Conservation (phyloP, 2,888 invertebrate genomes). For the Hirtodrosophila confusa region DNA sequence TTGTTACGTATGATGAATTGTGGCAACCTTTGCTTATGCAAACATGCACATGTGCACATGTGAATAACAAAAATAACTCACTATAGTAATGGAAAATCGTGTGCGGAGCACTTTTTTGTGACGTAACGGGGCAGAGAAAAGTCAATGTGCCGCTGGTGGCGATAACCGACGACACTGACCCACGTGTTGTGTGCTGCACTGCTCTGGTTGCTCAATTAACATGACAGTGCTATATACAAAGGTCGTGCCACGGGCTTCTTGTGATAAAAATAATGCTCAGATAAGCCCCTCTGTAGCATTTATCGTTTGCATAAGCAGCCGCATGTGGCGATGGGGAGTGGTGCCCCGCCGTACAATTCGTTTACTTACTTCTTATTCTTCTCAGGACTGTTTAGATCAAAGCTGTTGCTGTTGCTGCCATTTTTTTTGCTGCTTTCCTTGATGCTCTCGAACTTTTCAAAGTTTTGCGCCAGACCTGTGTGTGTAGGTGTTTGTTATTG, state of each 20-base stretch:
- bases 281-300: conserved; percentile 50
- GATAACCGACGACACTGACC: conserved; percentile 66
- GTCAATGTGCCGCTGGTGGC: conserved; percentile 49
- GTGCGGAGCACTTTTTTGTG: conserved; percentile 34
- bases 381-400: conserved; percentile 88
- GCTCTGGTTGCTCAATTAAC: conserved; percentile 55
- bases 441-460: conserved; percentile 91
- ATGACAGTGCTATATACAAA: conserved; percentile 57
- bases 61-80: conserved; percentile 54
- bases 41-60: conserved; percentile 21
- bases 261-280: conserved; percentile 43
- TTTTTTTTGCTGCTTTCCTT: conserved; percentile 89
- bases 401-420: conserved; percentile 75
- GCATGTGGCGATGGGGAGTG: too few species aligned
- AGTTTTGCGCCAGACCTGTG: conserved; percentile 91
- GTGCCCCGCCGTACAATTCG: background rate
- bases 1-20: too few species aligned
- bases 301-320: conserved; percentile 58
- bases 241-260: conserved; percentile 34
- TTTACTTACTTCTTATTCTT: conserved; percentile 86
- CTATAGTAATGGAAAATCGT: conserved; percentile 48
- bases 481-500: conserved; percentile 49
- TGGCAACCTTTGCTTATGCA: conserved; percentile 41
- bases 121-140: conserved; percentile 53
- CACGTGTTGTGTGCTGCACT: conserved; percentile 58